Conservation (phyloP, 2,888 invertebrate species). For the Andrena hattorfiana region DNA sequence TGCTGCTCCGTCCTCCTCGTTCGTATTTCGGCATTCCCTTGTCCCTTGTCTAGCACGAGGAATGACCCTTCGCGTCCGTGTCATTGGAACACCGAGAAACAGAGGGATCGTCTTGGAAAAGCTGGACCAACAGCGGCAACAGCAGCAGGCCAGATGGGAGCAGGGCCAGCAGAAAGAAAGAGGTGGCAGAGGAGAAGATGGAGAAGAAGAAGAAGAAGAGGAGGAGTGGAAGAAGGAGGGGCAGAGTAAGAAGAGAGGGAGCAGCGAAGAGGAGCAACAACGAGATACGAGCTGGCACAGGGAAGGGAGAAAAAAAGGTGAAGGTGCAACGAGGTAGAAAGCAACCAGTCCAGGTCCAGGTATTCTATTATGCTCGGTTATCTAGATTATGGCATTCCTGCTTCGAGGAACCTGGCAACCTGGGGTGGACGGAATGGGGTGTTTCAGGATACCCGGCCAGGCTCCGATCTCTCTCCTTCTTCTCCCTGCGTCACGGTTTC, state of each 20-base stretch:
- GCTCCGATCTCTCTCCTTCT: constrained; percentile 50
- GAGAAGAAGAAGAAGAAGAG: constrained; percentile 25
- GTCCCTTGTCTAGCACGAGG: constrained; percentile 59
- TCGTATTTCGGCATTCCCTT: constrained; percentile 53
- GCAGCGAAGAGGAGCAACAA: constrained; percentile 44
- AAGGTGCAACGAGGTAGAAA: constrained; percentile 83
- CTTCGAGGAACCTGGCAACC: constrained; percentile 78
- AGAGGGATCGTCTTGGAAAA: constrained; percentile 62
- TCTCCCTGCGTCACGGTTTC: constrained; percentile 62
- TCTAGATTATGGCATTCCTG: constrained; percentile 84
- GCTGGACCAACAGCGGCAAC: constrained; percentile 53
- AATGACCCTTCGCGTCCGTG: constrained; percentile 37
- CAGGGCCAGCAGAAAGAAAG: constrained; percentile 18
- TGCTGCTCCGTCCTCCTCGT: constrained; percentile 13
- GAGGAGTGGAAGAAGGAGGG: not conserved
- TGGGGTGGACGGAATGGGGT: constrained; percentile 70
- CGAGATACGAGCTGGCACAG: constrained; percentile 57
- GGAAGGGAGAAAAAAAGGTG: constrained; percentile 73
- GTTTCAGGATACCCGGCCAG: constrained; percentile 62
- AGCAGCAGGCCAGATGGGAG: constrained; percentile 60
- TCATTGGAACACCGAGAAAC: constrained; percentile 32
- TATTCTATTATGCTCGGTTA: constrained; percentile 84
- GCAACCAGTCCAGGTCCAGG: constrained; percentile 77
- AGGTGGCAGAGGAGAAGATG: not conserved
- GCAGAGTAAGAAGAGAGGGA: constrained; percentile 32